Percentiles rank a stretch among this genome's conserved stretches.
These are phyloP conservation scores for Ciconia nigra DNA, from an alignment of 2,797 vertebrate species.

Conservation along the genomic window DNA sequence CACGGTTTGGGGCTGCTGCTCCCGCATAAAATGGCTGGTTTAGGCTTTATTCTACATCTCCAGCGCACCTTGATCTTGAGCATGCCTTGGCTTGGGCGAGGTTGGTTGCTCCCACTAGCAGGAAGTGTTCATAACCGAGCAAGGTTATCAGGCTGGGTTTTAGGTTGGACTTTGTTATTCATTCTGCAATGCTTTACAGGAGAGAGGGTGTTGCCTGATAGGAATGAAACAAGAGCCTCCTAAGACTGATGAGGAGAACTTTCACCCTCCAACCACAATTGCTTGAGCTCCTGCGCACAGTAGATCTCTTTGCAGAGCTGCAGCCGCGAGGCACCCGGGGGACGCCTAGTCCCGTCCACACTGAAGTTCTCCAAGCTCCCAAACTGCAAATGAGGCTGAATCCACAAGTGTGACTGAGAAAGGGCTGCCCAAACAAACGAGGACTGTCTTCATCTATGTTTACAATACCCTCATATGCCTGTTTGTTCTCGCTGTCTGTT, in stretches of 20 bases:
- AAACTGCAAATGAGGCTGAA: background rate
- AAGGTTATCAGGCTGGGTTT: background rate
- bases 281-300: background rate
- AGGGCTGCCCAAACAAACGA: background rate
- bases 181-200: background rate
- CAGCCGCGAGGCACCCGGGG: rapidly evolving
- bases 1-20: background rate
- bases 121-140: background rate
- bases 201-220: background rate
- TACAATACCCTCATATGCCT: background rate
- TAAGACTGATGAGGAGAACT: background rate
- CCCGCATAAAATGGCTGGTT: background rate
- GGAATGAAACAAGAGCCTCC: background rate
- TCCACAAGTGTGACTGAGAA: background rate
- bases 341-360: background rate
- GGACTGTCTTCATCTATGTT: background rate
- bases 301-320: background rate
- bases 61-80: background rate
- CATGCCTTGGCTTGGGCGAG: background rate
- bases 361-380: background rate
- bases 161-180: slow-evolving; percentile 23
- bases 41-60: background rate
- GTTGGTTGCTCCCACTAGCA: slow-evolving; percentile 6
- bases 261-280: background rate
- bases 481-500: background rate